Evolutionary conservation across 2,797 vertebrate genomes (phyloP).

Genomic region (Anolis apletophallus): DNA sequence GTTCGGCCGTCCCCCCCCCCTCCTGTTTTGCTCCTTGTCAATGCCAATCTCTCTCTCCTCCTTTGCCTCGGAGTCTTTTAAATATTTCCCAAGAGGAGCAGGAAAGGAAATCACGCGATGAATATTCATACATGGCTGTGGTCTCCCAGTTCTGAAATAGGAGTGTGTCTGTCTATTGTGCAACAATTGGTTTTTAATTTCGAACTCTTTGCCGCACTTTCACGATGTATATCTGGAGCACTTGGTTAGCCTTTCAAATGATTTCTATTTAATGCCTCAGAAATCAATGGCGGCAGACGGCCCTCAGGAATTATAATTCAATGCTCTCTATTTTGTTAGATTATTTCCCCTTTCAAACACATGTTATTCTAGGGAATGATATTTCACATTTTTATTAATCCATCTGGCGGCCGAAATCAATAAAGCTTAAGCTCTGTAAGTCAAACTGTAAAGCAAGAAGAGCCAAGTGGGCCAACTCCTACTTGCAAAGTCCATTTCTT

Average conservation of each 20-base stretch:
- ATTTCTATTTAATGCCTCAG: slow-evolving; percentile 25
- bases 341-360: slow-evolving; percentile 48
- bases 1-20: neutral
- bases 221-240: slow-evolving; percentile 54
- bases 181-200: slow-evolving; percentile 44
- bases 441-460: slow-evolving; percentile 26
- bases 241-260: neutral
- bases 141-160: slow-evolving; percentile 64
- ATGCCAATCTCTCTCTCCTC: slow-evolving; percentile 49
- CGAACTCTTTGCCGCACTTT: slow-evolving; percentile 52
- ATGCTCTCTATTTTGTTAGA: slow-evolving; percentile 24
- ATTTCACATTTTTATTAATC: slow-evolving; percentile 40
- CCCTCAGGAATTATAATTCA: slow-evolving; percentile 41
- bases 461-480: neutral
- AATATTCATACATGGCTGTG: slow-evolving; percentile 60
- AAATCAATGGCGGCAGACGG: slow-evolving; percentile 41
- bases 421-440: slow-evolving; percentile 17
- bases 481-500: neutral
- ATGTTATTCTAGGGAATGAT: slow-evolving; percentile 30
- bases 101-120: slow-evolving; percentile 54
- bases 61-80: slow-evolving; percentile 44
- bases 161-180: slow-evolving; percentile 45
- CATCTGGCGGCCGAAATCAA: slow-evolving; percentile 21
- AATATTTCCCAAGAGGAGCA: slow-evolving; percentile 56
- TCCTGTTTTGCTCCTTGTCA: slow-evolving; percentile 2